A percentile compares a stretch with the other conserved stretches of the same genome.
phyloP scores from a whole-genome alignment of 2,888 invertebrate genomes.

The Digitonthophagus gazella region DNA sequence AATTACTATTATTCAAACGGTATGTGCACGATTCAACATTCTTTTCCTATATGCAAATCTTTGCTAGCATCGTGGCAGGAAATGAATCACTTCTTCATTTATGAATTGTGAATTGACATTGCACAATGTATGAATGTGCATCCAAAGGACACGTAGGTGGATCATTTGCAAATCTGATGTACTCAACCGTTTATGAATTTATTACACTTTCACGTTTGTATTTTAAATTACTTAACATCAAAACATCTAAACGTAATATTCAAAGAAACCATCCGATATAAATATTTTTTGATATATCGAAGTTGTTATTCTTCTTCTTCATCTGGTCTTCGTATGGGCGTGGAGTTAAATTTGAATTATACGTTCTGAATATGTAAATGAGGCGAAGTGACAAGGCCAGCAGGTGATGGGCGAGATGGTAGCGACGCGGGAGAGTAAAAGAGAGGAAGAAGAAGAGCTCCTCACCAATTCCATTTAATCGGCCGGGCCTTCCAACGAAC shows the following conservation, averaged over 20 bases:
- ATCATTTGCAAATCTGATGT: not conserved
- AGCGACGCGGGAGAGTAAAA: not conserved
- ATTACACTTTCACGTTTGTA: not conserved
- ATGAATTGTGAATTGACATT: not conserved
- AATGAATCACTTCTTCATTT: not conserved
- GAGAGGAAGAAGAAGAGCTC: too few relatives aligned
- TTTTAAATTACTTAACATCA: too few relatives aligned
- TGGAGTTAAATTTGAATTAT: not conserved
- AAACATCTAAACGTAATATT: too few relatives aligned
- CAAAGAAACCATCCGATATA: too few relatives aligned
- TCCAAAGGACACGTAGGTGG: not conserved
- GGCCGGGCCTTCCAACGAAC: not conserved
- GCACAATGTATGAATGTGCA: not conserved
- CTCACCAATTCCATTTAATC: not conserved
- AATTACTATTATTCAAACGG: not conserved
- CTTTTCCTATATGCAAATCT: not conserved
- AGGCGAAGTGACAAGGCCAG: not conserved
- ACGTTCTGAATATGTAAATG: not conserved
- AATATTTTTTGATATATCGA: too few relatives aligned
- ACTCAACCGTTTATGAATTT: not conserved
- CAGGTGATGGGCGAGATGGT: not conserved
- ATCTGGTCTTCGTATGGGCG: not conserved
- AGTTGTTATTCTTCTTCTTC: too few relatives aligned
- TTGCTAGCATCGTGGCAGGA: not conserved
- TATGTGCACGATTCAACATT: not conserved